These are phyloP conservation scores for Lanius ludovicianus DNA, from an alignment of 2,113 vertebrate species.

Conservation along the genomic window DNA sequence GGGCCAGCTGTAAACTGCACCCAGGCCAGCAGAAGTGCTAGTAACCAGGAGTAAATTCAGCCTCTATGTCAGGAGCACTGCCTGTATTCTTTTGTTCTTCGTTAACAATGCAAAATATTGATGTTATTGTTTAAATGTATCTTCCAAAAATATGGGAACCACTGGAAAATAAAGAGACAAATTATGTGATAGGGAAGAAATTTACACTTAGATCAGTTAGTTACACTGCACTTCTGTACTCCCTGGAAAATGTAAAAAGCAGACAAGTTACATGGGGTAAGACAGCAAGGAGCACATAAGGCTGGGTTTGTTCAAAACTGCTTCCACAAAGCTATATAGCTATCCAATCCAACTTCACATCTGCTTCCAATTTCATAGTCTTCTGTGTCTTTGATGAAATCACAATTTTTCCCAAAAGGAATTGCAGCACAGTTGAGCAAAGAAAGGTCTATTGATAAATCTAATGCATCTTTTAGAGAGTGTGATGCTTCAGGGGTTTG, in stretches of 20 bases:
- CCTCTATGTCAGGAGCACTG: background rate
- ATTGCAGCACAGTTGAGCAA: conserved; percentile 14
- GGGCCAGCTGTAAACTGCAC: background rate
- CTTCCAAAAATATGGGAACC: background rate
- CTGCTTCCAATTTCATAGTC: conserved; percentile 63
- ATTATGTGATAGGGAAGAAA: background rate
- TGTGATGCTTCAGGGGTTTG: conserved; percentile 25
- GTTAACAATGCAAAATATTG: background rate
- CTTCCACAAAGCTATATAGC: conserved; percentile 27
- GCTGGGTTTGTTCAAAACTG: conserved; percentile 41
- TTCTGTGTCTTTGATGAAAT: conserved; percentile 60
- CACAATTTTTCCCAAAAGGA: conserved; percentile 52
- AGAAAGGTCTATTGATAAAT: conserved; percentile 60
- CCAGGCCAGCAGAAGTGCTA: background rate
- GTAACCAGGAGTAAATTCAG: background rate
- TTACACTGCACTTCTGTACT: background rate
- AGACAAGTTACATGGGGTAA: conserved; percentile 13
- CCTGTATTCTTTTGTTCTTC: background rate
- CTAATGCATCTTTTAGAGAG: conserved; percentile 23
- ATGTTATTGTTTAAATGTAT: background rate
- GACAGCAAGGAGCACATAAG: conserved; percentile 25
- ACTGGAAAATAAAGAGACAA: background rate
- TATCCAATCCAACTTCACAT: conserved; percentile 38
- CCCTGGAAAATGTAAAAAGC: conserved; percentile 43
- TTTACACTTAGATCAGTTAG: conserved; percentile 22